Evolutionary conservation across 2,888 invertebrate species (phyloP).

Genomic region (Beris morrisii): DNA sequence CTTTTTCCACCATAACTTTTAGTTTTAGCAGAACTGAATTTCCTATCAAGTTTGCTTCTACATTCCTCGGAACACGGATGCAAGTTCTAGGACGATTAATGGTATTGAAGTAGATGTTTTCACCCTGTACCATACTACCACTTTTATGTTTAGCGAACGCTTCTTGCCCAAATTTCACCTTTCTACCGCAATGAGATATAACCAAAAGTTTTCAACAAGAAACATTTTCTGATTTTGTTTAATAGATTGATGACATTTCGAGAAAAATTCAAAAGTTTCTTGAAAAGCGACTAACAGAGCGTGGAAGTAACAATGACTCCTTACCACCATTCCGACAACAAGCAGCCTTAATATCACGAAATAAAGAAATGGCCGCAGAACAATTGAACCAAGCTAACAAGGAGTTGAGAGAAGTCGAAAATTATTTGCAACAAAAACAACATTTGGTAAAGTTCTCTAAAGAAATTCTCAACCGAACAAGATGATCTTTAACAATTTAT

Average conservation of each 20-base stretch:
- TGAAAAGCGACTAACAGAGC: constrained; percentile 68
- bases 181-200: too few species aligned
- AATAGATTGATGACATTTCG: constrained; percentile 59
- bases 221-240: background rate
- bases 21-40: too few species aligned
- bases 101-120: too few species aligned
- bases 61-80: too few species aligned
- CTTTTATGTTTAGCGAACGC: too few species aligned
- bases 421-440: constrained; percentile 63
- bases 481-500: background rate
- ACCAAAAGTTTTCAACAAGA: constrained; percentile 32
- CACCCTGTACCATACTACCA: too few species aligned
- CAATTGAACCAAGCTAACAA: constrained; percentile 68
- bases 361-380: constrained; percentile 75
- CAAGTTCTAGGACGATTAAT: too few species aligned
- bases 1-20: too few species aligned
- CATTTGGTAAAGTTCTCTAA: constrained; percentile 52
- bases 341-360: constrained; percentile 75
- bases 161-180: too few species aligned
- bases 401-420: constrained; percentile 63
- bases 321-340: constrained; percentile 84
- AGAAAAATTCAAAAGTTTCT: constrained; percentile 71
- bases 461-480: too few species aligned
- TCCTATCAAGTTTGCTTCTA: too few species aligned
- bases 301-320: constrained; percentile 71